Conservation (phyloP, 1,140 invertebrate species). For the Zaprionus taronus region DNA sequence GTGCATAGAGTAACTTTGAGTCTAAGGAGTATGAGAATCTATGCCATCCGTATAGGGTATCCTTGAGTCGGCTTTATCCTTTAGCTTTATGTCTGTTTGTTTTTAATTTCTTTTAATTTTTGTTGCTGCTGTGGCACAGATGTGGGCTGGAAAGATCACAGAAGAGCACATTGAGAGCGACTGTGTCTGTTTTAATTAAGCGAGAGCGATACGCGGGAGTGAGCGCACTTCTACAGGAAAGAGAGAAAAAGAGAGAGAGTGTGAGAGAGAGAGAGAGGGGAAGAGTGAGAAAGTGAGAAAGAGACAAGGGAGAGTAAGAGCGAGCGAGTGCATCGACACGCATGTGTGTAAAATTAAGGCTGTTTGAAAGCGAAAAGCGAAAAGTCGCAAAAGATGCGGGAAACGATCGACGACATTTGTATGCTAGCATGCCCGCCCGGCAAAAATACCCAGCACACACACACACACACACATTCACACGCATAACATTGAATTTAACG, state of each 20-base stretch:
- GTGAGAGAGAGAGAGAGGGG: slow-evolving; percentile 32
- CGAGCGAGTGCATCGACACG: slow-evolving; percentile 41
- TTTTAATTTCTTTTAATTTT: slow-evolving; percentile 81
- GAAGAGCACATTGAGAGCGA: slow-evolving; percentile 54
- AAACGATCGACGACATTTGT: slow-evolving; percentile 48
- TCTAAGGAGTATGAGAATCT: neutral
- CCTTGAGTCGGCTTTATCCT: neutral
- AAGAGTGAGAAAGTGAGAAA: slow-evolving; percentile 23
- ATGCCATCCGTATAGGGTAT: slow-evolving; percentile 25
- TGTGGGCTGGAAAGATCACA: slow-evolving; percentile 72
- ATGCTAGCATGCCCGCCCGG: slow-evolving; percentile 26
- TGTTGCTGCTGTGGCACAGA: slow-evolving; percentile 58
- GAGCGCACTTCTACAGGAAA: neutral
- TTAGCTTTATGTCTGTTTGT: slow-evolving; percentile 24
- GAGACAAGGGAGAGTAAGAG: neutral
- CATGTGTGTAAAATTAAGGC: slow-evolving; percentile 82
- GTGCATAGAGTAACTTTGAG: too few relatives aligned
- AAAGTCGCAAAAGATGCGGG: slow-evolving; percentile 74
- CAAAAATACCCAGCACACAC: slow-evolving; percentile 36
- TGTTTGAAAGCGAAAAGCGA: slow-evolving; percentile 64
- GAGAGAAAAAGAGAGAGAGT: slow-evolving; percentile 7
- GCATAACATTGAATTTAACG: slow-evolving; percentile 63
- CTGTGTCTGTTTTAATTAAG: slow-evolving; percentile 80
- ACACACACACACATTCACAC: neutral
- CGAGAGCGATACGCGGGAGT: slow-evolving; percentile 38